A percentile compares a stretch with the other conserved stretches of the same genome.
Conservation (phyloP, 2,797 vertebrate species). For the Triplophysa bombifrons region DNA sequence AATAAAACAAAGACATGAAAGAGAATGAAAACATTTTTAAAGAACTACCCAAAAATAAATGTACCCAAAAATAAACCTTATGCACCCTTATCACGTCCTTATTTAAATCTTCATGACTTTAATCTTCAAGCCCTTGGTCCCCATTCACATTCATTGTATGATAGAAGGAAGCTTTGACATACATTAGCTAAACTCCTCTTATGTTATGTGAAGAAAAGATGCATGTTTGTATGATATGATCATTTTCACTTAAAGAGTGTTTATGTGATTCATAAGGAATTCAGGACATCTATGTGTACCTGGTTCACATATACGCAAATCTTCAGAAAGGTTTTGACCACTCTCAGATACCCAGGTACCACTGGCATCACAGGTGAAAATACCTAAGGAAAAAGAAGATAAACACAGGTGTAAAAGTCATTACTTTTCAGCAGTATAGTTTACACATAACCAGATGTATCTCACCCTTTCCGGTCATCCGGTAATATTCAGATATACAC, state of each 20-base stretch:
- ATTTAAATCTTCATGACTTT: no score
- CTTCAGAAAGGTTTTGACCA: conserved; percentile 18
- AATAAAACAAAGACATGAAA: neutral
- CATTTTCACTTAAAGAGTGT: no score
- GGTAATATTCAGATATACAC: conserved; percentile 81
- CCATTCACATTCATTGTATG: no score
- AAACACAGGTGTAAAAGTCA: neutral
- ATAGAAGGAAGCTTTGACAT: no score
- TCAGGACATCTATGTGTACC: conserved; percentile 57
- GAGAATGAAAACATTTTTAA: neutral
- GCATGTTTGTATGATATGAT: no score
- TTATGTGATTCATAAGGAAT: no score
- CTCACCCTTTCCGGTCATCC: conserved; percentile 66
- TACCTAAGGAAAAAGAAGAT: conserved; percentile 54
- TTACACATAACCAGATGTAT: neutral
- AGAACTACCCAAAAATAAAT: neutral
- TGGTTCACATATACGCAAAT: conserved; percentile 67
- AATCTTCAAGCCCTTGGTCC: no score
- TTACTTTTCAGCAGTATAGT: neutral
- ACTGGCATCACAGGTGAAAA: conserved; percentile 63
- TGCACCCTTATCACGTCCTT: neutral
- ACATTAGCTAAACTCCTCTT: no score
- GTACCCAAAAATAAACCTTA: neutral
- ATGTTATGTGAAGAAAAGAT: no score
- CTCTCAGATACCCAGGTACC: conserved; percentile 54